Base-by-base conservation (phyloP, 1,140 invertebrate species). In the Drosophila mayri region DNA sequence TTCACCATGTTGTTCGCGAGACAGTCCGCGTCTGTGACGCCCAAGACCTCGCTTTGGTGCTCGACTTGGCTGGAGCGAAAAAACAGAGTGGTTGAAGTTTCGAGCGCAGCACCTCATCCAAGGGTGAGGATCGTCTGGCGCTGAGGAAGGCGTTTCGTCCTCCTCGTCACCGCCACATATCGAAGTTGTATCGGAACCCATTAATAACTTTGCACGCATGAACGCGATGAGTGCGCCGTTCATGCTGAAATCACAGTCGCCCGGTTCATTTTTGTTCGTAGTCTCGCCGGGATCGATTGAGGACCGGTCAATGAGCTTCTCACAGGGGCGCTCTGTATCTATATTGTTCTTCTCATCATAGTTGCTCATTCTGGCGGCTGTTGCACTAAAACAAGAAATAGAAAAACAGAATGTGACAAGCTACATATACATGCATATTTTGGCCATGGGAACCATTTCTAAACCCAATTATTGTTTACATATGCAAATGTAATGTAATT, bases 51-150 rank as follows among this genome's bases (percentile, higher is more conserved):
- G 37, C 1, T 11, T 43, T 10, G 37, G 46, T 6, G 14, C 18
- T 30, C 14, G 38, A 4, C 25, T 52, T 28, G 66, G 22, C 16
- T 71, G 41, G 7, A 58, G 18, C 2, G 50, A 57, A 30, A 58
- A 70, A 10, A 58, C 38, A 0, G 67, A 47, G 16, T 41, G 47
- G 10, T 16, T 58, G 7, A 70, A 58, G 43, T 70, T 70, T 3
- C 67, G 49, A 0, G 35, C 67, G 16, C 41, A 70, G 20, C 67
- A 40, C 32, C 38, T 46, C 41, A 70, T 57, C 67, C 41, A 70
- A 18, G 65, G 67, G 22, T 55, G 16, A 3, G 35, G 25, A 58
- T 71, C 66, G 9, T 3, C 18, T 12, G 20, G 54, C 28, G 20
- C n/a, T 35, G 9, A 25, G 16, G 30, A 1, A n/a, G 14, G 11